These are phyloP conservation scores for Drosophila takahashii DNA, from an alignment of 1,140 invertebrate genomes.

Conservation along the genomic window DNA sequence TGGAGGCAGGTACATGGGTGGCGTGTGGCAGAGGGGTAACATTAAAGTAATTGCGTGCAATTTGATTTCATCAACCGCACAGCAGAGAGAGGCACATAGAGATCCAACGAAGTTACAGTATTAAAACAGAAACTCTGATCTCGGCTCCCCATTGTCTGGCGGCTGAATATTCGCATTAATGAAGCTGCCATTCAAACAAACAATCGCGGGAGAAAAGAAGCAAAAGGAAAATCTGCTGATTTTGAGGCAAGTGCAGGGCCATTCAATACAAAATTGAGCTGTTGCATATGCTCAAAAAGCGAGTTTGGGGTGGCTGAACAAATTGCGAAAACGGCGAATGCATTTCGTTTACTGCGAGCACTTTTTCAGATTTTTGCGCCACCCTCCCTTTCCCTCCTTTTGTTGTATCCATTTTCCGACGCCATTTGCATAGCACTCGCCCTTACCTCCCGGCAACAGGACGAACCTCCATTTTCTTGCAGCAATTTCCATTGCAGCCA, in stretches of 20 bases:
- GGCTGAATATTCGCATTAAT: constrained; percentile 68
- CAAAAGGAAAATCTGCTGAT: constrained; percentile 4
- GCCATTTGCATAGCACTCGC: constrained; percentile 66
- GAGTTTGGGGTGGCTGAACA: constrained; percentile 31
- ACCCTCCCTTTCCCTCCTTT: constrained; percentile 1
- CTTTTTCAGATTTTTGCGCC: constrained; percentile 36
- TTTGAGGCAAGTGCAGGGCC: constrained; percentile 35
- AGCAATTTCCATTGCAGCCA: constrained; percentile 48
- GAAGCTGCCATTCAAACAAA: constrained; percentile 79
- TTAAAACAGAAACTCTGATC: constrained; percentile 19
- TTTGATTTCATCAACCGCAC: constrained; percentile 54
- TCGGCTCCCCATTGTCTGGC: constrained; percentile 31
- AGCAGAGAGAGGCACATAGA: constrained; percentile 4
- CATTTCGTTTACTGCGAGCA: constrained; percentile 61
- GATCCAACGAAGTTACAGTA: constrained; percentile 5
- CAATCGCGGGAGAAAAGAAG: constrained; percentile 12
- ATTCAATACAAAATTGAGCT: constrained; percentile 68
- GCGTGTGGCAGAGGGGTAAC: constrained; percentile 16
- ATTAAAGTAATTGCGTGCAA: constrained; percentile 76
- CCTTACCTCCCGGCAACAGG: neutral
- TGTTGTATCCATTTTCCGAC: constrained; percentile 65
- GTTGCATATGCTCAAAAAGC: constrained; percentile 61
- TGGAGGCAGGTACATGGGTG: neutral
- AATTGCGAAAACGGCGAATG: constrained; percentile 60
- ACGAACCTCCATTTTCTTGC: constrained; percentile 5